These are phyloP conservation scores for Sylvilagus floridanus DNA, from an alignment of 2,797 vertebrate species.

Conservation along the genomic window DNA sequence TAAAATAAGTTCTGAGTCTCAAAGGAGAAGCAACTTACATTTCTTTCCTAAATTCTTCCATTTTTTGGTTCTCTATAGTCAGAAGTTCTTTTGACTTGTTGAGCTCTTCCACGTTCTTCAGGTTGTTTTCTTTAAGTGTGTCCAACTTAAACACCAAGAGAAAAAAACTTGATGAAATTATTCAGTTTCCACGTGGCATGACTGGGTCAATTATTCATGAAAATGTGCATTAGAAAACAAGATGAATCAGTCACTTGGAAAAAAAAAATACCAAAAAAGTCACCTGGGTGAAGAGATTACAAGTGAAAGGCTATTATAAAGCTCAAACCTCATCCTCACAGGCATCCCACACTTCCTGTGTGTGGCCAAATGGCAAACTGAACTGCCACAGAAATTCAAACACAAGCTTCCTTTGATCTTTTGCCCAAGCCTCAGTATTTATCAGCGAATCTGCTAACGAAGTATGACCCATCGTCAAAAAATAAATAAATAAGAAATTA, in stretches of 20 bases:
- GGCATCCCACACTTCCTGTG: neutral
- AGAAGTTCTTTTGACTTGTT: slow-evolving; percentile 92
- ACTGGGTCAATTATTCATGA: slow-evolving; percentile 22
- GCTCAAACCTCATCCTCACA: neutral
- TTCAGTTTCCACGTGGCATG: neutral
- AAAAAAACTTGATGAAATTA: slow-evolving; percentile 67
- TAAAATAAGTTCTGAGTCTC: neutral
- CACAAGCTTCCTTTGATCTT: neutral
- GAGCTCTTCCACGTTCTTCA: slow-evolving; percentile 92
- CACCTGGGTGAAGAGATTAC: neutral
- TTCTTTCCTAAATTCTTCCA: slow-evolving; percentile 92
- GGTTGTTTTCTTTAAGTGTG: slow-evolving; percentile 91
- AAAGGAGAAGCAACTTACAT: slow-evolving; percentile 91
- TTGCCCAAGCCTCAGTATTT: neutral
- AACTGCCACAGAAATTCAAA: neutral
- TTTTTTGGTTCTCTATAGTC: slow-evolving; percentile 90
- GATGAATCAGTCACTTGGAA: slow-evolving; percentile 55
- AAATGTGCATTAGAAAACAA: neutral
- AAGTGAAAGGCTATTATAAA: neutral
- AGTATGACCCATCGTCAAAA: slow-evolving; percentile 12
- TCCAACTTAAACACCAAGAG: slow-evolving; percentile 90
- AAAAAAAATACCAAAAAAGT: neutral
- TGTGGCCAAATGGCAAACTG: neutral
- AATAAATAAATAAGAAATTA: neutral
- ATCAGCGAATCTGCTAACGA: neutral